Evolutionary conservation across 2,888 invertebrate species (phyloP), one percentile per base, ranked within the genome.

Genomic region (Papilio elwesi): DNA sequence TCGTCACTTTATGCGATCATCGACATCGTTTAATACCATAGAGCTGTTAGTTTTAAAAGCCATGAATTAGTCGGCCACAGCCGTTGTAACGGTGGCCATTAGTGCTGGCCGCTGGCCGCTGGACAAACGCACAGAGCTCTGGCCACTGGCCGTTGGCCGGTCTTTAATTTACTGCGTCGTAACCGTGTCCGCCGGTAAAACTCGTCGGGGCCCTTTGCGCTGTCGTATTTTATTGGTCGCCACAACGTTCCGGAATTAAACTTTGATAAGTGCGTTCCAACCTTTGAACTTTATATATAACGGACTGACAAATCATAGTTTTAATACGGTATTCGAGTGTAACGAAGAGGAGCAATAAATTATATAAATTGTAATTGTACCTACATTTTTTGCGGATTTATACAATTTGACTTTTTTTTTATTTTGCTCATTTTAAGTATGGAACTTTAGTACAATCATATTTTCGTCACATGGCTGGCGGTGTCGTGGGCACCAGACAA

Each of bases 201-300:
- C 64, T 64, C 11, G 64, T 55, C 63, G 48, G 55, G 59, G 72
- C 16, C 49, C 16, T 68, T 49, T 8, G 55, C 38, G 38, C 26
- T 51, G 62, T 63, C 48, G 57, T 68, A 64, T 64, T 59, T 52
- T 57, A 73, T 68, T 48, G 72, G 62, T 38, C 68, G 68, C 68
- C 66, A 38, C 49, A 49, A 48, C 63, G 38, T 16, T 55, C 38
- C 49, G 67, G 53, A 36, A 16, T 55, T 51, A n/a, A 48, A 53
- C 13, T 64, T 64, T 43, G 63, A 64, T 64, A 64, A 26, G 64
- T 64, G 26, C 59, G 59, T 62, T 62, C 43, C 48, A 57, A 66
- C 59, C 51, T 67, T 59, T 51, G 53, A 62, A 47, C 66, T 67
- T 52, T 62, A 62, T 69, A 43, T 52, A 43, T 10, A 59, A 63